A percentile compares a stretch with the other conserved stretches of the same genome.
These are phyloP conservation scores for Melanotaenia maccullochi DNA, from an alignment of 2,797 vertebrate species.

Conservation along the genomic window DNA sequence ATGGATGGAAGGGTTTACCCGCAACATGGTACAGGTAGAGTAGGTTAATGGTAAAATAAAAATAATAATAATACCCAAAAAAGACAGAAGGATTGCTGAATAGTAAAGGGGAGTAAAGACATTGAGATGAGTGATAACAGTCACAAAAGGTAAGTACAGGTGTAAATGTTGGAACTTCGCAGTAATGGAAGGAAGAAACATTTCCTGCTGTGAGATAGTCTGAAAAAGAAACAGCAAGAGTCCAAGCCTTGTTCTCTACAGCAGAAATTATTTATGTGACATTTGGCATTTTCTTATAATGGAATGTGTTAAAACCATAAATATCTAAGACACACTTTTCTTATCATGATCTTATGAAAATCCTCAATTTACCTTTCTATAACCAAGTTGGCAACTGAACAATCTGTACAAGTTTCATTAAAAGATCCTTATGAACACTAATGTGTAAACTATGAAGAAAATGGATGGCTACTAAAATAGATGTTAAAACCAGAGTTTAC, in stretches of 20 bases:
- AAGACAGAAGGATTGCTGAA: background rate
- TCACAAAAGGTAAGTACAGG: no score
- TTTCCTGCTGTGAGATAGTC: conserved; percentile 41
- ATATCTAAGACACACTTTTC: background rate
- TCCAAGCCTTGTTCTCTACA: conserved; percentile 48
- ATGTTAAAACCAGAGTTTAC: conserved; percentile 26
- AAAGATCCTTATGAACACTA: background rate
- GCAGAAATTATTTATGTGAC: conserved; percentile 56
- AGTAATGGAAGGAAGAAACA: background rate
- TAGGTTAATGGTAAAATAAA: background rate
- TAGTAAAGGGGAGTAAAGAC: background rate
- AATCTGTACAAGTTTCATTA: background rate
- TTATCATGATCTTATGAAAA: conserved; percentile 7
- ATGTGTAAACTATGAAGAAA: background rate
- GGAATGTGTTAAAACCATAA: conserved; percentile 31
- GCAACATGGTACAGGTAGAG: background rate
- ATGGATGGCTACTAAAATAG: background rate
- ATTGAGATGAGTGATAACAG: background rate
- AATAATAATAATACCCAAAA: background rate
- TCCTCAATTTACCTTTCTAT: background rate
- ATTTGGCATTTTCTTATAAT: conserved; percentile 46
- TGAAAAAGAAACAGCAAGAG: conserved; percentile 49
- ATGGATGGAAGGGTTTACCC: no score
- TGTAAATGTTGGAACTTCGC: background rate
- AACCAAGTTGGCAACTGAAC: background rate